Conservation (phyloP, 2,113 vertebrate genomes). For the Gopherus flavomarginatus region DNA sequence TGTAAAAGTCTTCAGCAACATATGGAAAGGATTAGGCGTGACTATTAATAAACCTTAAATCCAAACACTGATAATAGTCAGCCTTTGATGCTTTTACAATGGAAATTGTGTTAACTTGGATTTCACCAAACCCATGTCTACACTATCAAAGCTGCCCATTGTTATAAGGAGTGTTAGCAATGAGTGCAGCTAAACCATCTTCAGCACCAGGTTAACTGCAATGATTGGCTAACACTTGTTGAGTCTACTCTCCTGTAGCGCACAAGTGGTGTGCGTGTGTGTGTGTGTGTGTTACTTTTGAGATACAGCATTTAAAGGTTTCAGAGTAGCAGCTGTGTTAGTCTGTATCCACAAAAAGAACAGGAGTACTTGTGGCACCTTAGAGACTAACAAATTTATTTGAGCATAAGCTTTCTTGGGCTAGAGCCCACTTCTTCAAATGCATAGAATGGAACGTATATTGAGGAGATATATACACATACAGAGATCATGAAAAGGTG, state of each 20-base stretch:
- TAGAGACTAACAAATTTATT: too few species aligned
- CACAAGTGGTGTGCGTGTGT: background rate
- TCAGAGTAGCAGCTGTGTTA: too few species aligned
- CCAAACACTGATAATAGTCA: background rate
- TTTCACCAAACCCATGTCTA: background rate
- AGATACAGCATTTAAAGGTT: background rate
- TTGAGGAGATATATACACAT: too few species aligned
- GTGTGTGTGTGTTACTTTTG: too few species aligned
- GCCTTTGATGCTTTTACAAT: background rate
- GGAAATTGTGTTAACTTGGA: background rate
- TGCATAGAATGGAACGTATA: too few species aligned
- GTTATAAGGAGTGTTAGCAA: background rate
- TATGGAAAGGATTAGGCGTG: background rate
- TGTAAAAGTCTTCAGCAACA: background rate
- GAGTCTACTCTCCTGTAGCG: background rate
- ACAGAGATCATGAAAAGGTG: too few species aligned
- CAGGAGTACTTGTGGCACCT: too few species aligned
- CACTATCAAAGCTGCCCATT: background rate
- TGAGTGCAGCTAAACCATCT: background rate
- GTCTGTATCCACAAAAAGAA: too few species aligned
- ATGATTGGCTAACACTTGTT: background rate
- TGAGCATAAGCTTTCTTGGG: too few species aligned
- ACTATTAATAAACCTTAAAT: background rate
- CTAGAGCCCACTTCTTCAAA: too few species aligned
- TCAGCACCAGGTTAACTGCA: background rate